phyloP scores from a whole-genome alignment of 2,888 invertebrate genomes.

The Conops quadrifasciatus region DNA sequence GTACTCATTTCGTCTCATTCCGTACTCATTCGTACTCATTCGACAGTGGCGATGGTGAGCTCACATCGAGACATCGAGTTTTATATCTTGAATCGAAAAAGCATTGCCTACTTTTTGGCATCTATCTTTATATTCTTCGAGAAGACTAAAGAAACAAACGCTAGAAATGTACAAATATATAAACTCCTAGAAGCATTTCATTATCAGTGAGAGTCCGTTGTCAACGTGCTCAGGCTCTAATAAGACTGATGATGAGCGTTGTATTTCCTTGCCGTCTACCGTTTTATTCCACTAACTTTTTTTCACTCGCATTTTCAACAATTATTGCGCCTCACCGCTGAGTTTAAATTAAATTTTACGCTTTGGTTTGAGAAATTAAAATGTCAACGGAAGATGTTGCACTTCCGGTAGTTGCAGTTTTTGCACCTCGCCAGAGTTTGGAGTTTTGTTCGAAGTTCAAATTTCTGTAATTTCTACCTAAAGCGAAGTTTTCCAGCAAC shows the following conservation, averaged over 20 bases:
- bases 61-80: no score
- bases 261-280: not conserved
- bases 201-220: no score
- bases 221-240: no score
- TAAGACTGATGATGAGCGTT: not conserved
- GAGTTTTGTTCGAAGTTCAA: slow-evolving; percentile 16
- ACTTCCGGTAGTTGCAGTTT: slow-evolving; percentile 20
- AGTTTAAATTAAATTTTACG: slow-evolving; percentile 33
- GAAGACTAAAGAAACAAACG: no score
- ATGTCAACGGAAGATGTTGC: slow-evolving; percentile 32
- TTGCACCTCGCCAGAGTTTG: slow-evolving; percentile 15
- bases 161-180: no score
- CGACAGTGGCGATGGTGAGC: no score
- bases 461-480: slow-evolving; percentile 11
- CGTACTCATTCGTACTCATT: no score
- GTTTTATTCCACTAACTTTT: not conserved
- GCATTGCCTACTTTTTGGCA: no score
- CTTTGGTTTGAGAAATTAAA: slow-evolving; percentile 35
- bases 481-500: not conserved
- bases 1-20: no score
- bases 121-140: no score
- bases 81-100: no score
- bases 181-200: no score
- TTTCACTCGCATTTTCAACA: not conserved
- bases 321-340: not conserved